Evolutionary conservation across 2,797 vertebrate species (phyloP), one percentile per base, ranked within the genome.

Genomic region (Myotis findleyi): DNA sequence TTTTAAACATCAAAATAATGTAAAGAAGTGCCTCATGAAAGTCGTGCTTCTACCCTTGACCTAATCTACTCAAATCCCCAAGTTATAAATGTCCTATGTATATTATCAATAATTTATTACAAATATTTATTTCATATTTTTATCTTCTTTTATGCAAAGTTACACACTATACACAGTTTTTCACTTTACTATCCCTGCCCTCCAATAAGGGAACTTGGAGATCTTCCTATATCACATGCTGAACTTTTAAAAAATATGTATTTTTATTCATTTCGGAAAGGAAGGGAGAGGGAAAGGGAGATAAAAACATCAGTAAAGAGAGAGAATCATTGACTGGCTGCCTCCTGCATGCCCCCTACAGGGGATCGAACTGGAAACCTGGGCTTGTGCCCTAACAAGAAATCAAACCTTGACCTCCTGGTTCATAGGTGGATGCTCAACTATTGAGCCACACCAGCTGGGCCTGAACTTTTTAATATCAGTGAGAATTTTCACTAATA

Each of bases 91-190:
- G 17, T 53, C 41, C 16, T 71, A 17, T 49, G 12, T 47, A 27
- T 82, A 47, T 80, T 94, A 91, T 36, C 11, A 83, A 27, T 55
- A n/a, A 84, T 38, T 14, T 47, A 49, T 18, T 80, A n/a, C 7
- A n/a, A 51, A 44, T 71, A 53, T 88, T 87, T 94, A 59, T 84
- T 81, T 92, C 66, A 5, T 64, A 51, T 76, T 76, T 91, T 72
- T 87, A 12, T 51, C 44, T 83, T 9, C 3, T 76, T 90, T 93
- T 75, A 77, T 79, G 47, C 53, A 81, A 69, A 5, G 2, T 87
- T 55, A 17, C 5, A 87, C 23, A 55, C 6, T 53, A 3, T 11
- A 53, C 6, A 80, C 20, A 30, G 12, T 21, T 27, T 84, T 76
- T 84, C 16, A 73, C 76, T 75, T n/a, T 49, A 5, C 11, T n/a